These are phyloP conservation scores for Monoplex corrugatus DNA, from an alignment of 2,888 invertebrate species.

Conservation along the genomic window DNA sequence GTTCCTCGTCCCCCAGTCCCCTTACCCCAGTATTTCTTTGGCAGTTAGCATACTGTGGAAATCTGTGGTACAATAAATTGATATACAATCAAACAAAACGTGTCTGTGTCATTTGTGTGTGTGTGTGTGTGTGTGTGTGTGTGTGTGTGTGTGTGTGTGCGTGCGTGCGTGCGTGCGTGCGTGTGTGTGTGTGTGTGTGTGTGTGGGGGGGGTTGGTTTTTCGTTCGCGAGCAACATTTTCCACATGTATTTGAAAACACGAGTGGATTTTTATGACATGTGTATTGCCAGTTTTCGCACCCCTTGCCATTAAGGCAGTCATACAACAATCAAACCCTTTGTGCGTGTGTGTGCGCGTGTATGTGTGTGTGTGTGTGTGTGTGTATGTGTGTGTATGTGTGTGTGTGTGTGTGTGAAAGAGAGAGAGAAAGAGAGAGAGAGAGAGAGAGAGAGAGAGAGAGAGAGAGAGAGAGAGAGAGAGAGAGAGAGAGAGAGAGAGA, in stretches of 20 bases:
- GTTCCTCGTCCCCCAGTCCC: not conserved
- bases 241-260: no score
- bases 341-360: not conserved
- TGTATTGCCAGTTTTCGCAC: no score
- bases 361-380: not conserved
- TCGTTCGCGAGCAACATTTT: not conserved
- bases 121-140: conserved; percentile 24
- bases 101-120: not conserved
- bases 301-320: no score
- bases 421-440: conserved; percentile 19
- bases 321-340: not conserved
- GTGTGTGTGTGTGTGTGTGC: conserved; percentile 5
- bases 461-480: not conserved
- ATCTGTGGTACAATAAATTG: no score
- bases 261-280: no score
- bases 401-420: conserved; percentile 28
- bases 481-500: not conserved
- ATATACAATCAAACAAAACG: no score
- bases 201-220: not conserved
- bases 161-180: conserved; percentile 26
- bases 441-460: conserved; percentile 14
- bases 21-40: no score
- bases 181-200: conserved; percentile 37
- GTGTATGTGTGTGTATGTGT: not conserved
- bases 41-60: not conserved